Evolutionary conservation across 1,140 invertebrate species (phyloP).

Genomic region (Apis florea): DNA sequence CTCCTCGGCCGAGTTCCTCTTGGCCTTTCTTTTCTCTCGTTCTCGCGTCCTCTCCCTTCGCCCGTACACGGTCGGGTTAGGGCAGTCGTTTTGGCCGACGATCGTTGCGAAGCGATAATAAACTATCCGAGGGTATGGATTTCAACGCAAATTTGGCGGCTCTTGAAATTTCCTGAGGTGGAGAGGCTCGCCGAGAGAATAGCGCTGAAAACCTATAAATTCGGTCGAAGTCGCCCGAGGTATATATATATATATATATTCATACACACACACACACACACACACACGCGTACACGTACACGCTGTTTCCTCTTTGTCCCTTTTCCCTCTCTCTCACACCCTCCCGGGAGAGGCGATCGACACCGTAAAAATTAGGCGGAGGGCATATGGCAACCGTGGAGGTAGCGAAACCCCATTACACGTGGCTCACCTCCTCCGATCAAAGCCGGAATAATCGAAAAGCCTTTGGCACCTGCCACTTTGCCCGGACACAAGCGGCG

Average conservation of each 20-base stretch:
- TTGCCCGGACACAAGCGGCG: conserved; percentile 36
- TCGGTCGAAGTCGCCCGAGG: conserved; percentile 57
- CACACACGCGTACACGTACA: no score
- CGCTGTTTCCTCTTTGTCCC: neutral
- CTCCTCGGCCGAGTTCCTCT: neutral
- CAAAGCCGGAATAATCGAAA: conserved; percentile 68
- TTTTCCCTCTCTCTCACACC: neutral
- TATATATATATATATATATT: conserved; percentile 33
- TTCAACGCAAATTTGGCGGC: conserved; percentile 51
- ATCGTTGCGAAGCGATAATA: conserved; percentile 47
- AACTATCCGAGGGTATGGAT: conserved; percentile 47
- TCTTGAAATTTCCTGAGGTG: conserved; percentile 35
- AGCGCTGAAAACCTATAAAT: conserved; percentile 63
- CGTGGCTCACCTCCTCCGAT: conserved; percentile 49
- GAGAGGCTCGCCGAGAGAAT: conserved; percentile 26
- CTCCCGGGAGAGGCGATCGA: conserved; percentile 41
- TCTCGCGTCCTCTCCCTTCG: neutral
- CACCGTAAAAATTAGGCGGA: conserved; percentile 66
- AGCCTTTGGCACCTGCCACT: conserved; percentile 69
- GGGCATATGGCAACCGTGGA: conserved; percentile 68
- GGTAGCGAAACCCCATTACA: conserved; percentile 67
- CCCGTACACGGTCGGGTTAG: conserved; percentile 17
- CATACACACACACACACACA: no score
- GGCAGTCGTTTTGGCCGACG: conserved; percentile 31
- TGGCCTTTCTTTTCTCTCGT: neutral